Conservation (phyloP, 2,113 vertebrate genomes). For the Formicarius rufipectus region DNA sequence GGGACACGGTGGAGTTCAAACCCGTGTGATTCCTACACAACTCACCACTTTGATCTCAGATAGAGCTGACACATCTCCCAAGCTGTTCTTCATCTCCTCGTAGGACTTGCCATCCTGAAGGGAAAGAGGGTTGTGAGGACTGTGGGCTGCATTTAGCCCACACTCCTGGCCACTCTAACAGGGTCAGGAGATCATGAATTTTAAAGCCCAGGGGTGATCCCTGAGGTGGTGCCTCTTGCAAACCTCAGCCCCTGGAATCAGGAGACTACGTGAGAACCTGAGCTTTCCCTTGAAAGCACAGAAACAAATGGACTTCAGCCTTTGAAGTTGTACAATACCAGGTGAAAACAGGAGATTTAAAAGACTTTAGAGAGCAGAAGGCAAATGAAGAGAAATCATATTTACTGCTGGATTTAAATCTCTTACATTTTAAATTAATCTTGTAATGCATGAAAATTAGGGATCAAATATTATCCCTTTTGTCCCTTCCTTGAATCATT, state of each 20-base stretch:
- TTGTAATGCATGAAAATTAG: background rate
- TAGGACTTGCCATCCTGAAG: slow-evolving; percentile 82
- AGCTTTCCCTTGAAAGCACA: background rate
- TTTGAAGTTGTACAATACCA: background rate
- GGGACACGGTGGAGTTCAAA: background rate
- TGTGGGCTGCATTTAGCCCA: background rate
- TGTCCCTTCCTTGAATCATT: background rate
- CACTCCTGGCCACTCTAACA: background rate
- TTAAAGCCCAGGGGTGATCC: background rate
- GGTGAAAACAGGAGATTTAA: background rate
- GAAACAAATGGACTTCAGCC: background rate
- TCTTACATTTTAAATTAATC: background rate
- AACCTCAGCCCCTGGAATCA: background rate
- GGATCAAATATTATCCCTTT: background rate
- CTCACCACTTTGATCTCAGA: slow-evolving; percentile 86
- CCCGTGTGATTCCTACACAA: background rate
- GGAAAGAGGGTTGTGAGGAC: background rate
- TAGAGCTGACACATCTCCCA: slow-evolving; percentile 72
- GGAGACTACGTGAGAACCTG: background rate
- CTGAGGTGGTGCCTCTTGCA: background rate
- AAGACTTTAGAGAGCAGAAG: background rate
- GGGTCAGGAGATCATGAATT: background rate
- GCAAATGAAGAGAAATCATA: background rate
- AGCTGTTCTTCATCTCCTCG: slow-evolving; percentile 81
- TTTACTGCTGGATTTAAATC: background rate